These are phyloP conservation scores for Mohoua ochrocephala DNA, from an alignment of 2,113 vertebrate species.

Conservation along the genomic window DNA sequence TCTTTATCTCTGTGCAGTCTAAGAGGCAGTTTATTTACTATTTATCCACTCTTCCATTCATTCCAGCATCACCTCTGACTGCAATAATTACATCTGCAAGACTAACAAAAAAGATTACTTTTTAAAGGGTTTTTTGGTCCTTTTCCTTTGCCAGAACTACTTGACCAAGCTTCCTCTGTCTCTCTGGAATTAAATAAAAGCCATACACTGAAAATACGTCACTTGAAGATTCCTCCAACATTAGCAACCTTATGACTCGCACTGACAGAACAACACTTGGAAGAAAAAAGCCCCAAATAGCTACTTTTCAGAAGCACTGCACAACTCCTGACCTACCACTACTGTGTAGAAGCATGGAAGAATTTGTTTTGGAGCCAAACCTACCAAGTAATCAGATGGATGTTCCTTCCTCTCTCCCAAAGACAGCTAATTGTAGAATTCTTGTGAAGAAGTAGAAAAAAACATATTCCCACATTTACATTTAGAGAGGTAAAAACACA, in stretches of 20 bases:
- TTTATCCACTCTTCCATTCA: neutral
- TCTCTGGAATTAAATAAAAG: neutral
- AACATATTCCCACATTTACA: neutral
- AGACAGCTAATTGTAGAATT: neutral
- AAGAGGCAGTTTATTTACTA: neutral
- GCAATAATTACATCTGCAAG: neutral
- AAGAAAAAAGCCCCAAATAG: neutral
- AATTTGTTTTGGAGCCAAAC: neutral
- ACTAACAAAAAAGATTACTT: neutral
- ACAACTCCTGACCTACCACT: neutral
- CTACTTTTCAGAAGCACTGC: neutral
- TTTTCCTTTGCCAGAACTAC: neutral
- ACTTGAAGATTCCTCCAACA: neutral
- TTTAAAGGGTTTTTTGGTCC: neutral
- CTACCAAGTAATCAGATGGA: neutral
- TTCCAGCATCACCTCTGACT: neutral
- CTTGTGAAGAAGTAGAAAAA: neutral
- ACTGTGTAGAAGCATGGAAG: neutral
- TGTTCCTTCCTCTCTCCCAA: neutral
- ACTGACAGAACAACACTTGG: neutral
- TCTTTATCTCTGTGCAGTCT: neutral
- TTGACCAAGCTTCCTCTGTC: neutral
- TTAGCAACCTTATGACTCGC: neutral
- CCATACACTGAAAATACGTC: neutral
- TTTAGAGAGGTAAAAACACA: neutral